Percentiles rank a stretch among this genome's conserved stretches.
Evolutionary conservation across 2,113 vertebrate species (phyloP).

Genomic region (Passer domesticus): DNA sequence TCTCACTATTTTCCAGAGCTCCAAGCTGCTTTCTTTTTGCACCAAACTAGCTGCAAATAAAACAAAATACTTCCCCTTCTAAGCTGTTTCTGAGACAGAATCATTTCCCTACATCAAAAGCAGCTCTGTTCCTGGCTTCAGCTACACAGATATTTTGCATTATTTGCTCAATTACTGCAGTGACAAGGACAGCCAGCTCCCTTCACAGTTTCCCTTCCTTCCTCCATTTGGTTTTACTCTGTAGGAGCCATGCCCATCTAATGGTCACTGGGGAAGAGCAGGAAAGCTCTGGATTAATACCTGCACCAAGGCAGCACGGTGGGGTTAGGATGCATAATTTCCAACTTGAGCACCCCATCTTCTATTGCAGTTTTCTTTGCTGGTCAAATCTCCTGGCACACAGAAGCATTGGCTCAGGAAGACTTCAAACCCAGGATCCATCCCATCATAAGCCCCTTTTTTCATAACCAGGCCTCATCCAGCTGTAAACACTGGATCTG

Average conservation of each 20-base stretch:
- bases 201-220: not conserved
- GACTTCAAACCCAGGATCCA: not conserved
- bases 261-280: not conserved
- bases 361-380: not conserved
- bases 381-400: not conserved
- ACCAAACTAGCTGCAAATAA: not conserved
- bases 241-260: not conserved
- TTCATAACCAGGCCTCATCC: not conserved
- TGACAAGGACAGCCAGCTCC: not conserved
- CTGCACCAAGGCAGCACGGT: not conserved
- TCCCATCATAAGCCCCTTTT: not conserved
- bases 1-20: not conserved
- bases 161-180: not conserved
- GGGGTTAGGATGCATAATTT: not conserved
- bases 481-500: not conserved
- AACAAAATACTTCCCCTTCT: not conserved
- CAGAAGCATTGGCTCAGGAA: not conserved
- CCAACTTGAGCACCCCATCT: not conserved
- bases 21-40: not conserved
- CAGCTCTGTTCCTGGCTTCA: not conserved
- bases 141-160: not conserved
- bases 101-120: not conserved
- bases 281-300: not conserved
- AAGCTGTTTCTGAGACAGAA: not conserved
- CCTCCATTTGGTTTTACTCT: not conserved